phyloP scores from a whole-genome alignment of 1,140 invertebrate species.

The Linepithema humile region DNA sequence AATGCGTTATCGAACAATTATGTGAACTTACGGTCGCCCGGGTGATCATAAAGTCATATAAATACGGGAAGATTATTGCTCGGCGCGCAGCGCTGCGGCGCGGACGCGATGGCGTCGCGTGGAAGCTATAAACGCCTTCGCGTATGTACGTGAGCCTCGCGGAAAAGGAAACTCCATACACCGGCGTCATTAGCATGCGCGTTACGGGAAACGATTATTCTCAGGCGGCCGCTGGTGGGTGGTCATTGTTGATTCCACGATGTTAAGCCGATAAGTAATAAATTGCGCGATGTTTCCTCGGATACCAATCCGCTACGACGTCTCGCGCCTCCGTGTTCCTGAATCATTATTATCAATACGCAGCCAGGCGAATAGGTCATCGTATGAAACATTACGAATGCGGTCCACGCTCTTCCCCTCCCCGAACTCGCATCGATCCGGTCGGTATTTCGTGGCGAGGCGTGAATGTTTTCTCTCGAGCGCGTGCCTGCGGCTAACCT shows the following conservation, averaged over 20 bases:
- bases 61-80: background rate
- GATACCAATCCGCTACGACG: background rate
- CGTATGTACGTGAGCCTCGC: background rate
- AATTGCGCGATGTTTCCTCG: background rate
- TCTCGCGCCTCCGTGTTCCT: constrained; percentile 20
- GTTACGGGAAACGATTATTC: constrained; percentile 27
- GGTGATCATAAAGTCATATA: constrained; percentile 31
- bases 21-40: background rate
- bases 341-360: constrained; percentile 71
- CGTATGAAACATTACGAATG: constrained; percentile 66
- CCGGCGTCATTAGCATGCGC: constrained; percentile 22
- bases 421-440: constrained; percentile 3
- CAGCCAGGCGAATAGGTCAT: constrained; percentile 40
- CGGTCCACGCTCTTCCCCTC: constrained; percentile 26
- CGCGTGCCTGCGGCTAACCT: constrained; percentile 70
- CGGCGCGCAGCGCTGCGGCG: background rate
- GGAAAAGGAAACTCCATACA: background rate
- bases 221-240: background rate
- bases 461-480: constrained; percentile 63
- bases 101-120: background rate
- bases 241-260: background rate
- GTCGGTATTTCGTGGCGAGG: constrained; percentile 63
- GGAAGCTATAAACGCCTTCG: constrained; percentile 4
- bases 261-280: background rate
- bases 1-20: constrained; percentile 31